Percentiles rank a stretch among this genome's conserved stretches.
These are phyloP conservation scores for Desoria tigrina DNA, from an alignment of 2,888 invertebrate genomes.

Conservation along the genomic window DNA sequence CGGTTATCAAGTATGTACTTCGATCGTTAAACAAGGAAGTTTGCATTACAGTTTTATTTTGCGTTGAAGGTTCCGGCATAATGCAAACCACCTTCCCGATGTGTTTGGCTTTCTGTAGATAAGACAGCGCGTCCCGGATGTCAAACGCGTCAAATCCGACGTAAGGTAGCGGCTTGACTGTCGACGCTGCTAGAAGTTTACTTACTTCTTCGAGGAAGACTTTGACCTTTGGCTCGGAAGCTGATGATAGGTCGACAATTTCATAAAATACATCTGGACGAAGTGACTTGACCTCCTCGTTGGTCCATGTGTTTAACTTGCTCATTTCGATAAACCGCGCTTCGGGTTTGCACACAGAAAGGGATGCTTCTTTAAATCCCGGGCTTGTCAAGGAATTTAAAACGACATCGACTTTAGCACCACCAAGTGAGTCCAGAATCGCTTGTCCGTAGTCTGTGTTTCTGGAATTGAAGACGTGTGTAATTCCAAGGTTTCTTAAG, in stretches of 20 bases:
- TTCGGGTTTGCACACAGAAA: neutral
- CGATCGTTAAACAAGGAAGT: constrained; percentile 15
- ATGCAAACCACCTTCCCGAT: constrained; percentile 25
- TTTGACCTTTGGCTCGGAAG: neutral
- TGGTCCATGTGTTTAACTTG: constrained; percentile 16
- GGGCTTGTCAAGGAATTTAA: constrained; percentile 9
- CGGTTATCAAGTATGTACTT: constrained; percentile 30
- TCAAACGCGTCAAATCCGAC: constrained; percentile 15
- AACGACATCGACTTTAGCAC: constrained; percentile 8
- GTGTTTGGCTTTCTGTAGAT: constrained; percentile 26
- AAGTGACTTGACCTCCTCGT: neutral
- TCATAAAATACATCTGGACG: constrained; percentile 13
- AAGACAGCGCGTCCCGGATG: constrained; percentile 25
- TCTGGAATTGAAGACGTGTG: constrained; percentile 13
- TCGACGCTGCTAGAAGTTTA: neutral
- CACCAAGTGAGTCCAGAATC: constrained; percentile 1
- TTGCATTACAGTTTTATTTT: neutral
- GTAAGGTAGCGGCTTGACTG: constrained; percentile 13
- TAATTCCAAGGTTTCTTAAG: constrained; percentile 5
- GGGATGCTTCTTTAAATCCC: constrained; percentile 20
- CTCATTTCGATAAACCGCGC: constrained; percentile 20
- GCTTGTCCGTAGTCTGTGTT: neutral
- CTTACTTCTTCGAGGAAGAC: neutral
- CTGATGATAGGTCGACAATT: constrained; percentile 7
- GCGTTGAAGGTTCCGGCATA: constrained; percentile 11